Conservation (phyloP, 2,797 vertebrate species). For the Rallus crepitans region DNA sequence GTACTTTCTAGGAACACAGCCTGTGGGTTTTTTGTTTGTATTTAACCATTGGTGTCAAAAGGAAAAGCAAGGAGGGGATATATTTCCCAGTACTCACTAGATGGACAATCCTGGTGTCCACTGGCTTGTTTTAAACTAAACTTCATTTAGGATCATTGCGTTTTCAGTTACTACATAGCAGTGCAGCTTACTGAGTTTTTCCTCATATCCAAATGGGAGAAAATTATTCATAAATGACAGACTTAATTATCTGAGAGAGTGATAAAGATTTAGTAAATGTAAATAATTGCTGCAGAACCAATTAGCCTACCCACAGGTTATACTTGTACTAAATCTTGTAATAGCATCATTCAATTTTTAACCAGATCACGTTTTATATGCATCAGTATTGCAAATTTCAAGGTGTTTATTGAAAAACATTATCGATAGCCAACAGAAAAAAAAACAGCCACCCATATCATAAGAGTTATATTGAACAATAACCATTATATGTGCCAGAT, state of each 20-base stretch:
- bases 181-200: not conserved
- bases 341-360: not conserved
- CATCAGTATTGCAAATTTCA: conserved; percentile 47
- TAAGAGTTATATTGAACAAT: conserved; percentile 7
- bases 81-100: conserved; percentile 24
- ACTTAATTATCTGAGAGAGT: not conserved
- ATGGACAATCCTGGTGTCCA: not conserved
- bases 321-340: not conserved
- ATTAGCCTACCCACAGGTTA: not conserved
- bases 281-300: not conserved
- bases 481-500: not conserved
- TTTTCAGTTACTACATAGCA: not conserved
- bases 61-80: not conserved
- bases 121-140: not conserved
- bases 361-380: conserved; percentile 1
- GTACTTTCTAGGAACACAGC: conserved; percentile 44
- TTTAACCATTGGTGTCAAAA: conserved; percentile 60
- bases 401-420: conserved; percentile 49
- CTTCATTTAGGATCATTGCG: not conserved
- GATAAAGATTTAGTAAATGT: conserved; percentile 9
- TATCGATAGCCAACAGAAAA: conserved; percentile 23
- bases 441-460: not conserved
- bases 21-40: conserved; percentile 56
- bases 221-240: not conserved
- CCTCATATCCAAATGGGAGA: not conserved